Base-by-base conservation (phyloP, 2,888 invertebrate species). In the Lutraria lutraria region DNA sequence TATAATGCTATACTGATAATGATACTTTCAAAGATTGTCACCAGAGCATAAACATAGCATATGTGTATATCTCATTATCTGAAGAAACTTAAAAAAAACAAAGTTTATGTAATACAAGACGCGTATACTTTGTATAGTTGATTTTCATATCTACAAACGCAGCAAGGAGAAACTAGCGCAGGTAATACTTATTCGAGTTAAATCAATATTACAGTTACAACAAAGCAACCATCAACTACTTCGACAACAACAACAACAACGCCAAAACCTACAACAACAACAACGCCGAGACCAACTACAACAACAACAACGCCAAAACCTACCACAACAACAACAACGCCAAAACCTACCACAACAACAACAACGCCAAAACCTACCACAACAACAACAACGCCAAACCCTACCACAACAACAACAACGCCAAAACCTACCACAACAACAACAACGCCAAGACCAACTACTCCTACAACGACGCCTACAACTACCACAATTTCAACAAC, bases 251-350 rank as follows among this genome's bases (percentile, higher is more conserved):
- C 25, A 34, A 63, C 81, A 56, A 52, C 86, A 81, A 31, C 34
- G 15, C 29, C 76, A 13, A 8, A 8, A 25, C 1, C 81, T 21
- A 52, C 81, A 63, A 43, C 86, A 53, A 31, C 63, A 53, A 68
- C 76, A 52, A 52, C 72, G 0, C n/a, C 56, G 15, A 19, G 80
- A 19, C n/a, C 85, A 2, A 31, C 15, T 19, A 16, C 76, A 34
- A 81, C 81, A 15, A 29, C 85, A 53, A 21, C 85, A 31, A 43
- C 72, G 21, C 25, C 31, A 15, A 25, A 21, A 34, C 13, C 84
- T 16, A 84, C 76, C 16, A 43, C 84, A n/a, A n/a, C 84, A 34
- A 72, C 29, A 52, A 76, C 79, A 43, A 29, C 85, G 53, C 19
- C 31, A 19, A 53, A 21, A 34, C 25, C 29, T 13, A 16, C 54